Base-by-base conservation (phyloP, 2,888 invertebrate species). In the Tachystola acroxantha region DNA sequence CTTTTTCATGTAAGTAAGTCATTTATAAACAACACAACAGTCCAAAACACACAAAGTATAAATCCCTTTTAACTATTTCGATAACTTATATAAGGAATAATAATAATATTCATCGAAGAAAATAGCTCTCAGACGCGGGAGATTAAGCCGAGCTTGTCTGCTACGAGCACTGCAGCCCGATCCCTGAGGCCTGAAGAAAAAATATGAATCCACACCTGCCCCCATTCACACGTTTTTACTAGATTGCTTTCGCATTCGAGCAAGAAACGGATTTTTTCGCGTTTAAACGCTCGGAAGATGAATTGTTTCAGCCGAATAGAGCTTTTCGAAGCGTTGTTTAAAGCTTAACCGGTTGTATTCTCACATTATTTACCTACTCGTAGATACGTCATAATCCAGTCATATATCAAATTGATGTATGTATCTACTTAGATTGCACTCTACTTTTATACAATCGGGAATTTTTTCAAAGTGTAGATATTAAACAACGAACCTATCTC, bases 211-310 rank as follows among this genome's bases (percentile, higher is more conserved):
- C 53, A 55, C 76, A 75, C 64, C 71, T 77, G 77, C 48, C 47
- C 49, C 45, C 46, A 57, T 74, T 77, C 77, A 57, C 76, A 76
- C 73, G 74, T 53, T 70, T 54, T 53, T 67, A 59, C 64, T 63
- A 64, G 66, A 74, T 71, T 68, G 66, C 73, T 71, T 64, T 63
- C 57, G 52, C 58, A 59, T 63, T 54, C 52, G 50, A 57, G 53
- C 50, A 60, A 62, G 63, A 48, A 64, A 66, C 50, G 57, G 51
- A 59, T 61, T 70, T 70, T 73, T 65, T 68, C 63, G 56, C 53
- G 42, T 43, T 46, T 42, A 50, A 52, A 41, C 41, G 43, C 34
- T 46, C 43, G 46, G 54, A 65, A 65, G 64, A 71, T 61, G 58
- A 65, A 67, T 65, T 67, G 64, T 66, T 64, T 57, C 53, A 41